Base-by-base conservation (phyloP, 2,113 vertebrate species). In the Poicephalus meyeri region DNA sequence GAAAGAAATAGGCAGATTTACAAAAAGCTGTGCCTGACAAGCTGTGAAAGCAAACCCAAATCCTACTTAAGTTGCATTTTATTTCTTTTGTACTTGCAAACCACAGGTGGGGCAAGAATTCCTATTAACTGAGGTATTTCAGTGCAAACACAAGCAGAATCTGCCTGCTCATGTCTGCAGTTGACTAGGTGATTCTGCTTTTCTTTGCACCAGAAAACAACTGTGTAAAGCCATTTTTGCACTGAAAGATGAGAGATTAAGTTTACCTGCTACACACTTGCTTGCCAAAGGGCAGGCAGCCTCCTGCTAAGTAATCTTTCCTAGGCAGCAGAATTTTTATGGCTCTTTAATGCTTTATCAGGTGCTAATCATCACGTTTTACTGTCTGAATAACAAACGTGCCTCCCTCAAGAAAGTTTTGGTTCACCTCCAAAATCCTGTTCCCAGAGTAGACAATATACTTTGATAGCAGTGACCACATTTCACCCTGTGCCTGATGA, bases 271-370 rank as follows among this genome's bases (percentile, higher is more conserved):
- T 77, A 33, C 55, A 69, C 20, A 8, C 72, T 86, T 88, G 47
- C 83, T 85, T 89, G 85, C 71, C 81, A 88, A 88, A 93, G 55
- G 18, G 55, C 50, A 88, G 55, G 35, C 79, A 95, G 29, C 33
- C 64, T 88, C 66, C 56, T 29, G 46, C 46, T 95, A 90, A 93
- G 79, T 53, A 83, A 86, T 95, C 53, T 47, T 91, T 95, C 72
- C 80, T 52, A 94, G 82, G 92, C 63, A 96, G 77, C 42, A 96
- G 69, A 94, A 56, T 86, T 95, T 96, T 91, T 92, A 92, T 96
- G 46, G 26, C 47, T 80, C 76, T 89, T 90, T 90, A 91, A 80
- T 93, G 93, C 88, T 88, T 94, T 88, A 95, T 96, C 92, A 88
- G 76, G 76, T 86, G 71, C 86, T 94, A 96, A 96, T 93, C 63